Base-by-base conservation (phyloP, 2,797 vertebrate species). In the Macropus fuliginosus region DNA sequence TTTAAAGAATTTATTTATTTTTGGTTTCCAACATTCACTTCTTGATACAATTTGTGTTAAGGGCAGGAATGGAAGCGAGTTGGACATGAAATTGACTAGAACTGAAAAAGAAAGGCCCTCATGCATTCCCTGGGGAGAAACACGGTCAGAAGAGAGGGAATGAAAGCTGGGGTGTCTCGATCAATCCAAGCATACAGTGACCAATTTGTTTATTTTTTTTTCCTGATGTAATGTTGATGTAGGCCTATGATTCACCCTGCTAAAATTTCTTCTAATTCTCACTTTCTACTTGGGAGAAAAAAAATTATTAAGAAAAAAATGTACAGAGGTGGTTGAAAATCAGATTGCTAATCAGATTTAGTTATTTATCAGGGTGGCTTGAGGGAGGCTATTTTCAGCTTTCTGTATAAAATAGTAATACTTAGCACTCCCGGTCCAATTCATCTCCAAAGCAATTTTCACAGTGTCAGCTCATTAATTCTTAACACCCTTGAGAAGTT, bases 281-380 rank as follows among this genome's bases (percentile, higher is more conserved):
- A 54, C 46, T 94, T 93, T 95, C 95, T 0, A 0, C 92, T 92
- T 6, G 46, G 96, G 94, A 96, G 94, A 92, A 91, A 95, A 95
- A 92, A 91, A 95, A 94, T 74, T 81, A 81, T 91, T 95, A 95
- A 95, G 94, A 95, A 62, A 97, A 52, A 91, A 40, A 1, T 52
- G 6, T 96, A 94, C 95, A 66, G 13, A 90, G 95, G 90, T 3
- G 27, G 94, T 93, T 89, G 94, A 96, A 94, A 95, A 91, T 21
- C 91, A 93, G 81, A 95, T 96, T 1, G 1, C 91, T 59, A 81
- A 93, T 62, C 94, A 0, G 1, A 89, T 87, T 96, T 52, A 57
- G 96, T 94, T 96, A 97, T 95, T 96, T 95, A 97, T 97, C 97
- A 94, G 94, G 94, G 93, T 1, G 90, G 14, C 95, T 95, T 93